Evolutionary conservation across 2,888 invertebrate genomes (phyloP), one percentile per base, ranked within the genome.

Genomic region (Arrhopalites spinosus): DNA sequence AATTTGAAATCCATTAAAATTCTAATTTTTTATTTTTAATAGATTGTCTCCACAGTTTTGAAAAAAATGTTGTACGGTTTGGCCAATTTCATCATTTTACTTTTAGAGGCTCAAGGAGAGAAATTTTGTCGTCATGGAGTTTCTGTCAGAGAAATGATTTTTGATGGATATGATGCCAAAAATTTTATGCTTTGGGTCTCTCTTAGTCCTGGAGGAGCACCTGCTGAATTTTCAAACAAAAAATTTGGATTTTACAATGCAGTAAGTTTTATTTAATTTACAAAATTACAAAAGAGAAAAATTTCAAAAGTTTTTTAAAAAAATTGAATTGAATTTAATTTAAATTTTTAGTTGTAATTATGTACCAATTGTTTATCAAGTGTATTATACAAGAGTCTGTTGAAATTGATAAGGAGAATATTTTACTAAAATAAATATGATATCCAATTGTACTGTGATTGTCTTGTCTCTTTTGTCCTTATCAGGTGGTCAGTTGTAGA

Each of bases 91-190:
- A 30, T 73, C 0, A 72, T 73, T 20, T 67, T 59, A n/a, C 1
- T 5, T 3, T 15, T 75, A 15, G 36, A 75, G 47, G n/a, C 13
- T 11, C 30, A 27, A 13, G 47, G 25, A n/a, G 75, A 77, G 53
- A 59, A 20, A 13, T 45, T 76, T 25, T 45, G 73, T 20, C 45
- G 59, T n/a, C 17, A 74, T 67, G 59, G 73, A 43, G 77, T 79
- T 1, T 91, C 89, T 78, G 92, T 89, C 0, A 86, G 90, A 83
- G 92, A 94, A 78, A 84, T 94, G 36, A 86, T 94, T 45, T 94
- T 93, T 84, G 88, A 90, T 56, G 94, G 94, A 8, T 59, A 73
- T 61, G 75, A 77, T 59, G 50, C 77, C 20, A 64, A 77, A 2
- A 36, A 45, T 8, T 72, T 61, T 25, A 43, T 11, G 1, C 59